phyloP scores from a whole-genome alignment of 2,797 vertebrate species.

The Onychomys leucogaster region DNA sequence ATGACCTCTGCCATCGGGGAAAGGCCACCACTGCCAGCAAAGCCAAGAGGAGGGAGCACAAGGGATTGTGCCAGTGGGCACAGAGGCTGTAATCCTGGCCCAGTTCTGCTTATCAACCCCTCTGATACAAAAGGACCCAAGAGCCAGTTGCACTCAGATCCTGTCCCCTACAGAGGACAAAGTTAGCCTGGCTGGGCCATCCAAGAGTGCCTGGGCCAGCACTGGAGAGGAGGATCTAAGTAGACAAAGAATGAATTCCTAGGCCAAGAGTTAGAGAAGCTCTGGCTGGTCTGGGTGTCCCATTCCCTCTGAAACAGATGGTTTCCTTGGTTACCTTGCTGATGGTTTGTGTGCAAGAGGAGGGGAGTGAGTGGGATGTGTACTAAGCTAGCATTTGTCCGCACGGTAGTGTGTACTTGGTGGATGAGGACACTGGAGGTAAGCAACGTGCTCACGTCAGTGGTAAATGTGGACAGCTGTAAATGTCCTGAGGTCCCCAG shows the following conservation, averaged over 20 bases:
- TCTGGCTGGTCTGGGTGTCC: background rate
- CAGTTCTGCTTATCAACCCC: background rate
- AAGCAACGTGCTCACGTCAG: background rate
- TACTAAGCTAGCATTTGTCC: background rate
- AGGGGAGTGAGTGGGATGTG: background rate
- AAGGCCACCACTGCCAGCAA: background rate
- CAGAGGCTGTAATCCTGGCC: background rate
- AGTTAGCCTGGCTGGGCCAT: background rate
- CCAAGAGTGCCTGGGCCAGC: background rate
- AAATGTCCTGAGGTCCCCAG: background rate
- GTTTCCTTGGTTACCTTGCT: background rate
- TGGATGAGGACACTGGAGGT: background rate
- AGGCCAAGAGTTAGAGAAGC: background rate
- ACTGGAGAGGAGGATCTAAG: background rate
- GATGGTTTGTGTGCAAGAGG: rapidly evolving
- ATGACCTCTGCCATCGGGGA: background rate
- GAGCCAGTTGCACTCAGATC: background rate
- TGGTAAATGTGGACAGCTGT: background rate
- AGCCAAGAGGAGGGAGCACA: background rate
- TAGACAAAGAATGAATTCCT: background rate
- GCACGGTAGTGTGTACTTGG: background rate
- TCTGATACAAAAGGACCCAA: background rate
- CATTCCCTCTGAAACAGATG: background rate
- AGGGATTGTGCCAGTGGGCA: background rate
- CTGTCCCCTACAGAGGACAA: background rate